Base-by-base conservation (phyloP, 2,888 invertebrate genomes). In the Pandemis corylana region DNA sequence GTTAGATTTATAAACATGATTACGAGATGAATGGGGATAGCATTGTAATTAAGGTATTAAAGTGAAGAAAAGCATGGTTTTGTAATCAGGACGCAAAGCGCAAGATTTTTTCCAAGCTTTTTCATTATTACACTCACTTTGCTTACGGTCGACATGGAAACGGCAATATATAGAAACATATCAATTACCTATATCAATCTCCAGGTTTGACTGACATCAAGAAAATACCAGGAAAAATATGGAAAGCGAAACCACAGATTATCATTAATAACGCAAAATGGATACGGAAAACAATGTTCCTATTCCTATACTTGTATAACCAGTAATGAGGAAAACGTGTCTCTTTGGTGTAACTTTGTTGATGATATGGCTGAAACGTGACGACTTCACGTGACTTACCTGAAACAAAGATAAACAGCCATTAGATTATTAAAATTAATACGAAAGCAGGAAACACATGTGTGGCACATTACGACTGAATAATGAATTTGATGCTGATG, bases 331-430 rank as follows among this genome's bases (percentile, higher is more conserved):
- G 53, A 66, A 69, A 74, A 74, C 74, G 61, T 74, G 61, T 70
- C 59, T 46, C 53, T 63, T 41, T 13, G 67, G 53, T 41, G 51
- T 46, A 20, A 63, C 65, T 65, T 51, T 59, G 59, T 64, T 41
- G 51, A 67, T 68, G 68, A 63, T 46, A 69, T 66, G 62, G 51
- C 53, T 67, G 62, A 70, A 71, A 75, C 75, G 75, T 74, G 74
- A 73, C 64, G 56, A 28, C 28, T 42, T 59, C 74, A 69, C 74
- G 74, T 76, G 76, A 76, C 76, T 76, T 76, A 76, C 76, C 73
- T 76, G 76, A 62, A 76, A 76, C 64, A 72, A 66, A 68, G 66
- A 72, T 68, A 75, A 71, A 75, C 56, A 71, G 7, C 44, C 66
- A 62, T 75, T 71, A 75, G 46, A 56, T 67, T 62, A 67, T 15